A percentile compares a stretch with the other conserved stretches of the same genome.
Evolutionary conservation across 2,113 vertebrate genomes (phyloP).

Genomic region (Entomyzon cyanotis): DNA sequence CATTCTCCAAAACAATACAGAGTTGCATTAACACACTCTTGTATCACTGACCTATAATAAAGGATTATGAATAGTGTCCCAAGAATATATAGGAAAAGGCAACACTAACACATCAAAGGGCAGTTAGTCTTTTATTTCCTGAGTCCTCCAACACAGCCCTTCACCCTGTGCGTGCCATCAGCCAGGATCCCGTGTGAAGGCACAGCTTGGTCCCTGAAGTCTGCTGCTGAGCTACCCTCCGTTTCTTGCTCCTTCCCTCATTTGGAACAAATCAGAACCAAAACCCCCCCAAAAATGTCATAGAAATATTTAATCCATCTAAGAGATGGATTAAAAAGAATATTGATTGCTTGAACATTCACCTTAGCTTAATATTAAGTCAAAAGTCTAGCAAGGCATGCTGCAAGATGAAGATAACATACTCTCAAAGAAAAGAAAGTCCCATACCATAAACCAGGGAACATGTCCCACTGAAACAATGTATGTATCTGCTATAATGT

Average conservation of each 20-base stretch:
- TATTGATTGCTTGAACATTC: not conserved
- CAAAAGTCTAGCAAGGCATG: not conserved
- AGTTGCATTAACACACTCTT: not conserved
- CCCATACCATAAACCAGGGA: not conserved
- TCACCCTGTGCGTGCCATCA: not conserved
- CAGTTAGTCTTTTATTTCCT: not conserved
- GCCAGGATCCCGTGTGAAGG: accelerated
- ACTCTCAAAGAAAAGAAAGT: not conserved
- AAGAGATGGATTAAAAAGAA: not conserved
- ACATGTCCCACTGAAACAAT: not conserved
- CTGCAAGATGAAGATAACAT: not conserved
- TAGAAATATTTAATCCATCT: not conserved
- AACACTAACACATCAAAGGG: not conserved
- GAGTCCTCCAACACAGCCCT: not conserved
- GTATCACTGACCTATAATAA: not conserved
- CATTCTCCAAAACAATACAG: not conserved
- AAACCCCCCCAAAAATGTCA: not conserved
- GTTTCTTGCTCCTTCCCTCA: not conserved
- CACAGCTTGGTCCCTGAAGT: not conserved
- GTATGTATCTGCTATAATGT: not conserved
- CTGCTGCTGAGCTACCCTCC: not conserved
- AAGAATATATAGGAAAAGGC: not conserved
- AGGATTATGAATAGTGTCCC: not conserved
- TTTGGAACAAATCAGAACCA: not conserved
- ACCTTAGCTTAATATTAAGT: not conserved